Percentiles rank a stretch among this genome's conserved stretches.
Evolutionary conservation across 2,797 vertebrate species (phyloP).

Genomic region (Anniella stebbinsi): DNA sequence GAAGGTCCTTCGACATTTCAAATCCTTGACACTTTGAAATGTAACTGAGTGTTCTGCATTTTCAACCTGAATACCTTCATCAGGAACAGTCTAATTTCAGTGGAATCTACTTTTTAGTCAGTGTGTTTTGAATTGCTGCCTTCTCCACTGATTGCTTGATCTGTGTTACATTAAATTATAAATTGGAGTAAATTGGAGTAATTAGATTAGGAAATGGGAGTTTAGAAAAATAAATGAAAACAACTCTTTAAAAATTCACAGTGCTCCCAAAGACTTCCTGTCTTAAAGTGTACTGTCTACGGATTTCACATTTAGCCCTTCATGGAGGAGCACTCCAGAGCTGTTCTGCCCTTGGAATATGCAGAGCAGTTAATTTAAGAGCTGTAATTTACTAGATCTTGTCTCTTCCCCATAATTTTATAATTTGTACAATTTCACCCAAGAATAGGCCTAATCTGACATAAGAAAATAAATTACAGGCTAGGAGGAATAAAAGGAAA

Average conservation of each 20-base stretch:
- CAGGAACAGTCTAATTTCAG: background rate
- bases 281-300: background rate
- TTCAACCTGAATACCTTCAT: background rate
- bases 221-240: background rate
- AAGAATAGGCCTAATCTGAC: background rate
- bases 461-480: background rate
- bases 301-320: background rate
- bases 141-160: background rate
- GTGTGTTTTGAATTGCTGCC: background rate
- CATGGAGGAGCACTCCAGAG: background rate
- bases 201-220: conserved; percentile 1
- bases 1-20: background rate
- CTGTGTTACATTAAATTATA: conserved; percentile 6
- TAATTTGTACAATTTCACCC: background rate
- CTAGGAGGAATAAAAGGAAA: background rate
- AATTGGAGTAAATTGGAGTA: conserved; percentile 10
- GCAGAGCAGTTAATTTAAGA: background rate
- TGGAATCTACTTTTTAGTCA: background rate
- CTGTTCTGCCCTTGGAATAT: background rate
- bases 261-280: background rate
- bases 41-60: background rate
- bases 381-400: background rate
- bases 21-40: background rate
- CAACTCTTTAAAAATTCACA: conserved; percentile 15
- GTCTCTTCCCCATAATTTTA: background rate